Conservation (phyloP, 2,113 vertebrate species). For the Nothobranchius furzeri region DNA sequence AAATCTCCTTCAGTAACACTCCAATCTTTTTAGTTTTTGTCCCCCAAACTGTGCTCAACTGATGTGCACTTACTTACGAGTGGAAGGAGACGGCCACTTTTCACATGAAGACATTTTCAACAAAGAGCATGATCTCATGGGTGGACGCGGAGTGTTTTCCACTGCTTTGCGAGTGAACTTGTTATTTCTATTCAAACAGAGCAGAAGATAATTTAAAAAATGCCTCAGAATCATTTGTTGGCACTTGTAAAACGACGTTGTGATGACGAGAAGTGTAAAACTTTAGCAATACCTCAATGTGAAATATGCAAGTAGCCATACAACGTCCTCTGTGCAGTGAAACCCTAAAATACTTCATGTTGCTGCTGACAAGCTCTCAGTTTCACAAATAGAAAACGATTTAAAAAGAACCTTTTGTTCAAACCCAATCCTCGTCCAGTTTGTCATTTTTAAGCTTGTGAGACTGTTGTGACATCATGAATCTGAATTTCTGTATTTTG, state of each 20-base stretch:
- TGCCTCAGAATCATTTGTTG: constrained; percentile 33
- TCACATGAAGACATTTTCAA: constrained; percentile 56
- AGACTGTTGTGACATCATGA: neutral
- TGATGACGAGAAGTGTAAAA: constrained; percentile 30
- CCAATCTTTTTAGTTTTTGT: constrained; percentile 28
- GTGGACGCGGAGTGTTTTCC: constrained; percentile 22
- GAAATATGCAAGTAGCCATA: constrained; percentile 41
- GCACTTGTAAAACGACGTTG: constrained; percentile 57
- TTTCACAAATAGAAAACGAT: neutral
- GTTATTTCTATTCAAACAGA: constrained; percentile 21
- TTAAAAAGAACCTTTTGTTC: neutral
- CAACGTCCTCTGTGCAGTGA: neutral
- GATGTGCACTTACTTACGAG: constrained; percentile 73
- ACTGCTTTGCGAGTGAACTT: neutral
- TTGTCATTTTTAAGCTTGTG: neutral
- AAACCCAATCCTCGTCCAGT: neutral
- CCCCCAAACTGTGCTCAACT: constrained; percentile 39
- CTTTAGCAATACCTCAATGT: constrained; percentile 56
- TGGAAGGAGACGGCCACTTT: constrained; percentile 40
- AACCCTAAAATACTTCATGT: constrained; percentile 6
- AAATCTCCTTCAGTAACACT: constrained; percentile 28
- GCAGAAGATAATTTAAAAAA: constrained; percentile 1
- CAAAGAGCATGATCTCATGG: constrained; percentile 19
- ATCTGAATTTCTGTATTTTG: constrained; percentile 9
- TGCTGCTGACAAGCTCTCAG: neutral